Evolutionary conservation across 2,888 invertebrate species (phyloP), one percentile per base, ranked within the genome.

Genomic region (Diogma glabrata): DNA sequence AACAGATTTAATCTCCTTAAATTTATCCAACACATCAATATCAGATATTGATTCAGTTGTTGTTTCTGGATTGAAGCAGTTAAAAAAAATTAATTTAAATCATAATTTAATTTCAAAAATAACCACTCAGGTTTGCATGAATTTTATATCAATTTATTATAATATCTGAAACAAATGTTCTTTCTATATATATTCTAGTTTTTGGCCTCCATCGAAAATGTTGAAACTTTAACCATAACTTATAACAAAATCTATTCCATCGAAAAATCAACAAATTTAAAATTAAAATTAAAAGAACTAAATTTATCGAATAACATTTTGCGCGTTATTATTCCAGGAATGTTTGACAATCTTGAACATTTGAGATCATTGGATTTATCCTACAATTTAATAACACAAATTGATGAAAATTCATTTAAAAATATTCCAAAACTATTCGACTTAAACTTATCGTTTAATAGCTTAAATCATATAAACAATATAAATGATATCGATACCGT

Each of bases 381-480:
- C 6, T n/a, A 38, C 3, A 55, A 55, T 48, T 7, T 23, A 23
- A 50, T 55, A 9, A 38, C 12, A 26, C 49, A 47, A 12, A 51
- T 55, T 12, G 55, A 55, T 49, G 16, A 23, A 9, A 36, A 54
- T 40, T 33, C 55, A n/a, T 55, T 55, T 43, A 16, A 12, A 4
- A 17, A 26, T 38, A 17, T 55, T 5, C 9, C 4, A 3, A n/a
- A 19, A 22, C 45, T 55, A 23, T 51, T 51, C 36, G 24, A 26
- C 4, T 49, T 55, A 12, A 52, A 55, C 23, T 50, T 55, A 8
- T 54, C 54, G 6, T 17, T 36, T 19, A 55, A 55, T 49, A 19
- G 16, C 17, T 40, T 55, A 12, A 48, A 47, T 2, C 20, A 47
- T n/a, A 17, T 53, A 0, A n/a, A n/a, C 14, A 16, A 12, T 14